These are phyloP conservation scores for Nephrotoma guestfalica DNA, from an alignment of 2,888 invertebrate species.

Conservation along the genomic window DNA sequence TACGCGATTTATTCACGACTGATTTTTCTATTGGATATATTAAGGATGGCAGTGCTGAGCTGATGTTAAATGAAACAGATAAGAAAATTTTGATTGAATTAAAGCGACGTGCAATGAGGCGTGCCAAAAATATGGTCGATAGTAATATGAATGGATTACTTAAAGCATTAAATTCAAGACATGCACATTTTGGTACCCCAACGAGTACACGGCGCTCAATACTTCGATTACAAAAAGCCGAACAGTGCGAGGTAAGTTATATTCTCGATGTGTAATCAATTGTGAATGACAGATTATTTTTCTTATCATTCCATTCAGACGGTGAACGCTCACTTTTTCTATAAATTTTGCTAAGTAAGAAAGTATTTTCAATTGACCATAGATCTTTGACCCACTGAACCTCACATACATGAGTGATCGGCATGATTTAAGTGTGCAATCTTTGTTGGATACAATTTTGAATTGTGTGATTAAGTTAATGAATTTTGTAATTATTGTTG, in stretches of 20 bases:
- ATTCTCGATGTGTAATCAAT: not conserved
- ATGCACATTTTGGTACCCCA: not conserved
- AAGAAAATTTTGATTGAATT: not conserved
- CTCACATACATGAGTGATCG: not conserved
- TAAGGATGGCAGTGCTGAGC: conserved; percentile 42
- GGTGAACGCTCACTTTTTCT: not conserved
- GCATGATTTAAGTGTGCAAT: not conserved
- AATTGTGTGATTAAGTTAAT: not conserved
- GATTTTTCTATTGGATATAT: conserved; percentile 46
- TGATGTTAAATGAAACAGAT: conserved; percentile 36
- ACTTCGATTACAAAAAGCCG: not conserved
- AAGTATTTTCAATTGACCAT: not conserved
- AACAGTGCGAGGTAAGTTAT: not conserved
- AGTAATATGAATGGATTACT: not conserved
- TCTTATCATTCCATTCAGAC: not conserved
- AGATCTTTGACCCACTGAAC: not conserved
- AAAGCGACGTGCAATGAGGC: not conserved
- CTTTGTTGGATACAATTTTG: not conserved
- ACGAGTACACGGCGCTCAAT: not conserved
- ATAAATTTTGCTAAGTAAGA: not conserved
- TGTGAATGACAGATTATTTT: not conserved
- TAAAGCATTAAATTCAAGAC: not conserved
- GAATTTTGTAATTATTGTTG: not conserved
- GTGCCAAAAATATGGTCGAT: not conserved
- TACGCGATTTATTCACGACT: conserved; percentile 42